phyloP scores from a whole-genome alignment of 2,113 vertebrate species.

The Diadophis punctatus region DNA sequence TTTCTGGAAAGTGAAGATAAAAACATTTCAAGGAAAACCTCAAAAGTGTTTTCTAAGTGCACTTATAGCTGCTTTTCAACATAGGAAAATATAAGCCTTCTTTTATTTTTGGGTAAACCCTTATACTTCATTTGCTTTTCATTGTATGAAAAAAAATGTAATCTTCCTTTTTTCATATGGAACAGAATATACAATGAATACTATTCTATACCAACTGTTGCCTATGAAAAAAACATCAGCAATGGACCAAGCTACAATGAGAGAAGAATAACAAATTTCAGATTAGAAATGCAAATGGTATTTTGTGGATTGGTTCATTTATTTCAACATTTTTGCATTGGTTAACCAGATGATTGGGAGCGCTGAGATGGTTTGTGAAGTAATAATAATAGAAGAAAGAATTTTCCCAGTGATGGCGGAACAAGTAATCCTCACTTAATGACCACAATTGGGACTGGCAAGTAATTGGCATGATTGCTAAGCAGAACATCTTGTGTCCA shows the following conservation, averaged over 20 bases:
- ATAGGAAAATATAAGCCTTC: constrained; percentile 15
- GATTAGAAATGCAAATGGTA: background rate
- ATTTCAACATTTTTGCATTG: background rate
- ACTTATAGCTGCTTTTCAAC: constrained; percentile 42
- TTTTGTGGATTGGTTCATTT: background rate
- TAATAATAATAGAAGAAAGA: background rate
- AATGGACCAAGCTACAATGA: background rate
- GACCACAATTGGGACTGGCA: background rate
- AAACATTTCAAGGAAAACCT: constrained; percentile 36
- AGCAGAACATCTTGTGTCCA: background rate
- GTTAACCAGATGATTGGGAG: background rate
- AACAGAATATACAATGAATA: background rate
- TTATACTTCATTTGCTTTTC: background rate
- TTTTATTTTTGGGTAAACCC: background rate
- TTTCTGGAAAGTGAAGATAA: constrained; percentile 30
- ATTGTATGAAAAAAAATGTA: background rate
- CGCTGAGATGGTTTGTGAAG: background rate
- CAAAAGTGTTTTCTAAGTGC: constrained; percentile 30
- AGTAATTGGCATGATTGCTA: background rate
- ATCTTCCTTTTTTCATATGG: background rate
- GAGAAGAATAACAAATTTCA: background rate
- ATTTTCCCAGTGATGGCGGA: background rate
- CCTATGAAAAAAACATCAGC: background rate
- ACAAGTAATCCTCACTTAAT: background rate
- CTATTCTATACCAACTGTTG: constrained; percentile 14